Conservation (phyloP, 2,113 vertebrate genomes). For the Electrona antarctica region DNA sequence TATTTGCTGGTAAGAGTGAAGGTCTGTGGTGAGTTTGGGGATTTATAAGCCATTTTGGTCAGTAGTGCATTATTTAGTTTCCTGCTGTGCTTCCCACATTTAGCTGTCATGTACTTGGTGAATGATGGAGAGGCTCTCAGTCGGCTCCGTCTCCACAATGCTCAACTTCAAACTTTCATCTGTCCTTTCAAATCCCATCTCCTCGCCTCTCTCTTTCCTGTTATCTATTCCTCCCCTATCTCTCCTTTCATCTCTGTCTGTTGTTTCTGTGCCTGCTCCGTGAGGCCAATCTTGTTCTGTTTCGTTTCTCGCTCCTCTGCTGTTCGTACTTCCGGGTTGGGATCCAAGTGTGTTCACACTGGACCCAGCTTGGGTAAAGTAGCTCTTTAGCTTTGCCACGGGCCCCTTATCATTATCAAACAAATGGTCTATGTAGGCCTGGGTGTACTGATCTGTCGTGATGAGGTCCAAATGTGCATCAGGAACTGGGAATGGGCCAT, state of each 20-base stretch:
- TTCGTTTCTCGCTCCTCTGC: not conserved
- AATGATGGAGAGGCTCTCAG: not conserved
- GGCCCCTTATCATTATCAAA: conserved; percentile 59
- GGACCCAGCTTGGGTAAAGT: conserved; percentile 44
- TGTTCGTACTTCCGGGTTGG: conserved; percentile 12
- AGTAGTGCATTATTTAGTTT: no score
- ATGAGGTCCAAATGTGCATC: conserved; percentile 56
- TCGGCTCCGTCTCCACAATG: conserved; percentile 55
- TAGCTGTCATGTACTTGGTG: conserved; percentile 3
- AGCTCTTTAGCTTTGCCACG: conserved; percentile 52
- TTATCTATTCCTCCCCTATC: not conserved
- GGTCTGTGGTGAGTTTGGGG: no score
- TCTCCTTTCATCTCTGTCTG: not conserved
- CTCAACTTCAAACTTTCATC: conserved; percentile 50
- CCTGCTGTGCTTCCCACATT: not conserved
- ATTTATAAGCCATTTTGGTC: no score
- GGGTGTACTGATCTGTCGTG: conserved; percentile 61
- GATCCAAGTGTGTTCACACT: conserved; percentile 28
- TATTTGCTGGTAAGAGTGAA: no score
- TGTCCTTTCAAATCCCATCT: not conserved
- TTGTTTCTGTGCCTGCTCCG: not conserved
- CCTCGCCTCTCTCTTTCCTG: not conserved
- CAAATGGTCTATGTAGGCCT: conserved; percentile 64
- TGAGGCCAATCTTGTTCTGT: not conserved
- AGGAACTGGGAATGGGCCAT: not conserved